A percentile compares a stretch with the other conserved stretches of the same genome.
These are phyloP conservation scores for Anableps anableps DNA, from an alignment of 2,797 vertebrate species.

Conservation along the genomic window DNA sequence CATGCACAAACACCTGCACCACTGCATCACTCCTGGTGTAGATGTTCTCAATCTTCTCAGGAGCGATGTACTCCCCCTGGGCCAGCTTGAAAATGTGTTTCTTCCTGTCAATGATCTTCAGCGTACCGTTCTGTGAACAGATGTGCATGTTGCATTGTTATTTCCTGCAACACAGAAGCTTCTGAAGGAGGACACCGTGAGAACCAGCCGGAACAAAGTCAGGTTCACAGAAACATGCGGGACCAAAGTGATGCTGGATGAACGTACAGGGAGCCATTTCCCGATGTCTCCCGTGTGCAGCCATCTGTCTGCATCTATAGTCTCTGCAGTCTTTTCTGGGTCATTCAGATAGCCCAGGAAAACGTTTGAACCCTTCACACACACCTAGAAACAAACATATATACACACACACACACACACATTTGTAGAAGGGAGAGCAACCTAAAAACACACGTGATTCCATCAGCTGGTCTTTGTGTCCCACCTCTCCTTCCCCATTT, in stretches of 20 bases:
- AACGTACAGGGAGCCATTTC: conserved; percentile 93
- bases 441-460: not conserved
- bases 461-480: conserved; percentile 3
- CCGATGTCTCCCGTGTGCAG: conserved; percentile 95
- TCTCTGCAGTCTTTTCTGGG: conserved; percentile 88
- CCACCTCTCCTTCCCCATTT: conserved; percentile 93
- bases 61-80: conserved; percentile 97
- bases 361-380: conserved; percentile 91
- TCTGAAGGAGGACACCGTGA: not conserved
- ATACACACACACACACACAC: not conserved
- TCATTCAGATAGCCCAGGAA: conserved; percentile 94
- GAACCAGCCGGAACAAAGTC: not conserved
- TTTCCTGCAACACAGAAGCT: not conserved
- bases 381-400: conserved; percentile 81
- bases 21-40: conserved; percentile 88
- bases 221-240: not conserved
- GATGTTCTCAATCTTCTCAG: conserved; percentile 96
- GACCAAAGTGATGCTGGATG: not conserved
- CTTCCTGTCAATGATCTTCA: conserved; percentile 96
- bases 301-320: conserved; percentile 91
- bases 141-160: not conserved
- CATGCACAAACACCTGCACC: conserved; percentile 91
- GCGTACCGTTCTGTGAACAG: conserved; percentile 87
- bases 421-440: not conserved
- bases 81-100: conserved; percentile 98